A percentile compares a stretch with the other conserved stretches of the same genome.
Conservation (phyloP, 2,113 vertebrate species). For the Myotis yumanensis region DNA sequence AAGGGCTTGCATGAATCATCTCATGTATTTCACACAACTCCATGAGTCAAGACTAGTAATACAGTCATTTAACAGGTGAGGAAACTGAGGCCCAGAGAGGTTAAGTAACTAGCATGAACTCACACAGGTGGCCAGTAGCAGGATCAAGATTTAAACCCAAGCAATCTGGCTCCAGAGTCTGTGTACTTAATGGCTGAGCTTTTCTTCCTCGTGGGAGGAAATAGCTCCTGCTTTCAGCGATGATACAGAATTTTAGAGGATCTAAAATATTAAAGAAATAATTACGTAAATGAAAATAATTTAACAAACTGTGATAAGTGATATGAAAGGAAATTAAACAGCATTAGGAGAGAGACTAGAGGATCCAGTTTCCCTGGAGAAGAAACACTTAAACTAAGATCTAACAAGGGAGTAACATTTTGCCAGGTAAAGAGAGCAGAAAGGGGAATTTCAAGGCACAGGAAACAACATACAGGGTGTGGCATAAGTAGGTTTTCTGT, state of each 20-base stretch:
- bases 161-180: neutral
- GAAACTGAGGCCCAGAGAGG: neutral
- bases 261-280: conserved; percentile 36
- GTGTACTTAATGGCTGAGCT: neutral
- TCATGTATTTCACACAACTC: neutral
- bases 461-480: neutral
- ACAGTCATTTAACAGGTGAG: neutral
- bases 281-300: neutral
- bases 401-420: neutral
- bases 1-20: neutral
- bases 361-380: neutral
- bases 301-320: neutral
- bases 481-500: neutral
- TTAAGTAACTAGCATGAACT: neutral
- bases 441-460: neutral
- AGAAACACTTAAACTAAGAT: neutral
- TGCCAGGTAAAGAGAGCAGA: neutral
- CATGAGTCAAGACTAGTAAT: neutral
- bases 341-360: conserved; percentile 11
- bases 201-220: neutral
- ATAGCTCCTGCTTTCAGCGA: neutral
- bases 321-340: conserved; percentile 36
- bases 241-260: neutral
- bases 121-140: neutral
- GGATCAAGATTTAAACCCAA: neutral